A percentile compares a stretch with the other conserved stretches of the same genome.
Conservation (phyloP, 2,113 vertebrate species). For the Castor canadensis region DNA sequence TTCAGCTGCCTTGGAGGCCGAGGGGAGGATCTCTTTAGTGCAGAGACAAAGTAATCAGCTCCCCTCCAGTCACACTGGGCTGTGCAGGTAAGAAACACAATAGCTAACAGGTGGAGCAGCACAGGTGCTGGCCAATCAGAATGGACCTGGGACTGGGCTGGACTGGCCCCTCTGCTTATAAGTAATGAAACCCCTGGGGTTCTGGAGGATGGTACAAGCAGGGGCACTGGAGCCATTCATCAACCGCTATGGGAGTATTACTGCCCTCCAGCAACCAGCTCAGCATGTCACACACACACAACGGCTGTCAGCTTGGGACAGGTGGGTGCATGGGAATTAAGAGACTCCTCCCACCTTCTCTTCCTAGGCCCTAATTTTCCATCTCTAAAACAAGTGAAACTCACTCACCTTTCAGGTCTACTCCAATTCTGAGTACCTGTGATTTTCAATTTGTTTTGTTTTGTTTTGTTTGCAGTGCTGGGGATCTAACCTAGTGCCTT, state of each 20-base stretch:
- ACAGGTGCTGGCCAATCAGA: not conserved
- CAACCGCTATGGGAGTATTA: no score
- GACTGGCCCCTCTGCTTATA: not conserved
- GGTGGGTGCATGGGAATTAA: not conserved
- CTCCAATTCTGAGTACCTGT: not conserved
- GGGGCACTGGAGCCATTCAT: not conserved
- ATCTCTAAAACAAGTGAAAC: not conserved
- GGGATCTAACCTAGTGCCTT: not conserved
- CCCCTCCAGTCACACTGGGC: not conserved
- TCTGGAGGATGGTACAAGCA: not conserved
- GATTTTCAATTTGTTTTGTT: not conserved
- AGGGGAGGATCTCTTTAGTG: not conserved
- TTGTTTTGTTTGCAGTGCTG: not conserved
- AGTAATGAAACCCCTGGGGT: not conserved
- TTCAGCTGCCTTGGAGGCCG: not conserved
- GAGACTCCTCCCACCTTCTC: not conserved
- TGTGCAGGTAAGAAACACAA: no score
- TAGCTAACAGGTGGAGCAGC: not conserved
- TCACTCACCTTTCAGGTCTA: not conserved
- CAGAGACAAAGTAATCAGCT: not conserved
- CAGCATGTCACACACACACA: accelerated
- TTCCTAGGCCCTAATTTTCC: not conserved
- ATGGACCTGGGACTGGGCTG: not conserved
- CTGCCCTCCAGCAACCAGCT: not conserved
- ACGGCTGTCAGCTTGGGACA: not conserved